Evolutionary conservation across 2,888 invertebrate species (phyloP), one percentile per base, ranked within the genome.

Genomic region (Malacosoma neustria): DNA sequence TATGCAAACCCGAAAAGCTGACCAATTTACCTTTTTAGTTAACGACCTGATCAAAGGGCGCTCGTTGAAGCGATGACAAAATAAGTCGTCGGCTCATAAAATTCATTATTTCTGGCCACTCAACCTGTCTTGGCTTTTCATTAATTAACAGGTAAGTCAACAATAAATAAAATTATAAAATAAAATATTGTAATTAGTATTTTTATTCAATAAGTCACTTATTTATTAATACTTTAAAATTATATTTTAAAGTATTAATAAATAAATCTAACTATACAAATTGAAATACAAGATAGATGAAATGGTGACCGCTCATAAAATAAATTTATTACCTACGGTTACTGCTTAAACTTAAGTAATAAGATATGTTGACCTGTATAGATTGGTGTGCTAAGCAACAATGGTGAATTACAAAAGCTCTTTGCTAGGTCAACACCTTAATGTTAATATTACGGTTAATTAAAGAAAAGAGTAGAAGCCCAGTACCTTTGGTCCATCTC

Each of bases 1-100:
- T 57, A 55, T 57, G 57, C 45, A 47, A 51, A 49, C 59, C 57
- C 56, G 52, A 67, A 73, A 73, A 69, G 61, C 66, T 64, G 61
- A 65, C 74, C 70, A 74, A 77, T 76, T 76, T 72, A 70, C 75
- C 73, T 64, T 75, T 71, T 73, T 69, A 68, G 67, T 63, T 64
- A 65, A 58, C 69, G 64, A 61, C 51, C 49, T 73, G 79, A 80
- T 81, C 80, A 80, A 80, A 81, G 79, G 68, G 49, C 50, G 61
- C 42, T 43, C 59, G 57, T 36, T 54, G 62, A 60, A 61, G 56
- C 68, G 71, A 54, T 55, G 63, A 63, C 62, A 57, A 60, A 66
- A 65, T 63, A 63, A 59, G 61, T 63, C 61, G 55, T 49, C 58
- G 64, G 55, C 59, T 65, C 65, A 67, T 65, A 58, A 66, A 71